Evolutionary conservation across 1,140 invertebrate species (phyloP).

Genomic region (Papilio aristodemus): DNA sequence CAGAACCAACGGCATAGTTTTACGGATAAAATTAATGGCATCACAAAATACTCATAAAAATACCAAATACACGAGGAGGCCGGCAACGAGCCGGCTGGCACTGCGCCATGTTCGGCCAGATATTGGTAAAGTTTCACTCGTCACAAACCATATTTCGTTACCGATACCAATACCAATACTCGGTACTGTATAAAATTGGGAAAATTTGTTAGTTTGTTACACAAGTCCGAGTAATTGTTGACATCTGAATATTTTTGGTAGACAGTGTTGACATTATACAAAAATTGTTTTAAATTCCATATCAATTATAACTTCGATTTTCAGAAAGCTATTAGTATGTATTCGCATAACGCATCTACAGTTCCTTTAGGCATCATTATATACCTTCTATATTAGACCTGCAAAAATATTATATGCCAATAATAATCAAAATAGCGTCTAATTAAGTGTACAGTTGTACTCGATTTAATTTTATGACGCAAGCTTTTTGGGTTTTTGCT

Average conservation of each 20-base stretch:
- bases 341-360: too few relatives aligned
- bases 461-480: too few relatives aligned
- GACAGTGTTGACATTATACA: not conserved
- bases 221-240: constrained; percentile 25
- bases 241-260: constrained; percentile 8
- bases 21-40: constrained; percentile 47
- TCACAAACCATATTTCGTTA: constrained; percentile 41
- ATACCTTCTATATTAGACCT: too few relatives aligned
- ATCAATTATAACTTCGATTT: too few relatives aligned
- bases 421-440: too few relatives aligned
- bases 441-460: too few relatives aligned
- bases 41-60: constrained; percentile 57
- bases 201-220: constrained; percentile 22
- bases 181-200: constrained; percentile 10
- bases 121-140: constrained; percentile 51
- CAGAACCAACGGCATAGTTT: constrained; percentile 20
- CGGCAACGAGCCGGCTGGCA: constrained; percentile 47
- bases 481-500: too few relatives aligned
- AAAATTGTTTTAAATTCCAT: not conserved
- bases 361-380: too few relatives aligned
- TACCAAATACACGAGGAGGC: constrained; percentile 44
- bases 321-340: too few relatives aligned
- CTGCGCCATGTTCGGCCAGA: constrained; percentile 42
- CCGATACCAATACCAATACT: constrained; percentile 9
- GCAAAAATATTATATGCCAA: too few relatives aligned